Percentiles rank a stretch among this genome's conserved stretches.
Conservation (phyloP, 2,113 vertebrate genomes). For the Trogon melanurus region DNA sequence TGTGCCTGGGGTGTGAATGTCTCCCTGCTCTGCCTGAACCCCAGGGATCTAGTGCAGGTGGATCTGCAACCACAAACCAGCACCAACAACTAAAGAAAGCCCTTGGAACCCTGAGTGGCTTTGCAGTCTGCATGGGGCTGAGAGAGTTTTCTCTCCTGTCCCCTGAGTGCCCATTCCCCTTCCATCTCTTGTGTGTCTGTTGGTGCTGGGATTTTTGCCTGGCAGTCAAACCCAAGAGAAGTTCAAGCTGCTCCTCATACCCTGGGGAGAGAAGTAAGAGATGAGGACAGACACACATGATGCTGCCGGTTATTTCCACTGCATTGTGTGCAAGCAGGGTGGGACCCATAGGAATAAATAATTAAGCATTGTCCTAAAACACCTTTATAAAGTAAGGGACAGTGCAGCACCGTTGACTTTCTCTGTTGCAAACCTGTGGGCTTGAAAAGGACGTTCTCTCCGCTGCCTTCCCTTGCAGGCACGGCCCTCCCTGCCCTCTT, state of each 20-base stretch:
- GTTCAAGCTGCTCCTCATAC: neutral
- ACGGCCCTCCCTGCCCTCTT: conserved; percentile 73
- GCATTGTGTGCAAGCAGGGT: neutral
- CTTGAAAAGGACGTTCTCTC: neutral
- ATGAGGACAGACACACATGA: neutral
- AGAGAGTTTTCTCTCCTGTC: neutral
- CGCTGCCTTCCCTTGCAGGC: neutral
- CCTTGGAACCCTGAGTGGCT: neutral
- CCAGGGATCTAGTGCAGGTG: neutral
- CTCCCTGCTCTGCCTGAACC: neutral
- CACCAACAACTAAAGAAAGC: neutral
- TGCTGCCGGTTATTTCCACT: neutral
- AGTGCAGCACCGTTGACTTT: too few relatives aligned
- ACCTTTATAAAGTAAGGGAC: neutral
- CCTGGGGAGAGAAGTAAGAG: neutral
- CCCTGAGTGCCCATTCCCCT: accelerated
- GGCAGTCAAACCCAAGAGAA: neutral
- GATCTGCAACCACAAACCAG: neutral
- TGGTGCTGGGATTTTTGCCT: neutral
- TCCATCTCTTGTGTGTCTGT: neutral
- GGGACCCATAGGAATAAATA: neutral
- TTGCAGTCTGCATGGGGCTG: neutral
- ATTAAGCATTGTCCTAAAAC: neutral
- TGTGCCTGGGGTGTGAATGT: neutral
- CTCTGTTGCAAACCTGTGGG: neutral